Percentiles rank a stretch among this genome's conserved stretches.
These are phyloP conservation scores for Sprattus sprattus DNA, from an alignment of 2,113 vertebrate genomes.

Conservation along the genomic window DNA sequence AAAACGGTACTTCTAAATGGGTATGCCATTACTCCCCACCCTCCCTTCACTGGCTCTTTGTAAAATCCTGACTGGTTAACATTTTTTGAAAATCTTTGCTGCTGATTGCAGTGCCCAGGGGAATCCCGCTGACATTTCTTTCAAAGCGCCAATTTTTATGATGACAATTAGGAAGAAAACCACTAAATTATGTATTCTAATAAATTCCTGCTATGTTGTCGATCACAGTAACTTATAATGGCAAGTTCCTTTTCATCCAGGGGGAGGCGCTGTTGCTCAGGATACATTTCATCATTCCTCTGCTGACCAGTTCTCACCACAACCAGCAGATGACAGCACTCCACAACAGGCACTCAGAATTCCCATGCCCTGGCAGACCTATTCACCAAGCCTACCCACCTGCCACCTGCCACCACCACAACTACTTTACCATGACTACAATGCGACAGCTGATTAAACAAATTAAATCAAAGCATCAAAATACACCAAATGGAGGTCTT, in stretches of 20 bases:
- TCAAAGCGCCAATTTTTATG: neutral
- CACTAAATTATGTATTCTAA: neutral
- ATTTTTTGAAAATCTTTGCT: neutral
- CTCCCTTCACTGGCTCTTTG: too few species aligned
- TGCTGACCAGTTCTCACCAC: constrained; percentile 40
- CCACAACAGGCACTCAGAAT: constrained; percentile 49
- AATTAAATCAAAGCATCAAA: constrained; percentile 13
- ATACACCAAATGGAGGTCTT: neutral
- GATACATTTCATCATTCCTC: neutral
- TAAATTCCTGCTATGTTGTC: neutral
- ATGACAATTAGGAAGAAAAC: neutral
- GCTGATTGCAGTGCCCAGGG: neutral
- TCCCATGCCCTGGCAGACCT: neutral
- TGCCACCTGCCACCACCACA: neutral
- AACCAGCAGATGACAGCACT: constrained; percentile 72
- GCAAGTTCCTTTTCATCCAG: constrained; percentile 17
- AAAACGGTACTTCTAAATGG: too few species aligned
- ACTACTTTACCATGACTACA: neutral
- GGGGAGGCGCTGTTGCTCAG: constrained; percentile 33
- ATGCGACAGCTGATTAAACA: constrained; percentile 9
- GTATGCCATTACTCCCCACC: too few species aligned
- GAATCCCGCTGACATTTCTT: neutral
- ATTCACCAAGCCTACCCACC: neutral
- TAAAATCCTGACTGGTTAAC: neutral
- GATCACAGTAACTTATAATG: neutral